Evolutionary conservation across 2,888 invertebrate genomes (phyloP), one percentile per base, ranked within the genome.

Genomic region (Rapana venosa): DNA sequence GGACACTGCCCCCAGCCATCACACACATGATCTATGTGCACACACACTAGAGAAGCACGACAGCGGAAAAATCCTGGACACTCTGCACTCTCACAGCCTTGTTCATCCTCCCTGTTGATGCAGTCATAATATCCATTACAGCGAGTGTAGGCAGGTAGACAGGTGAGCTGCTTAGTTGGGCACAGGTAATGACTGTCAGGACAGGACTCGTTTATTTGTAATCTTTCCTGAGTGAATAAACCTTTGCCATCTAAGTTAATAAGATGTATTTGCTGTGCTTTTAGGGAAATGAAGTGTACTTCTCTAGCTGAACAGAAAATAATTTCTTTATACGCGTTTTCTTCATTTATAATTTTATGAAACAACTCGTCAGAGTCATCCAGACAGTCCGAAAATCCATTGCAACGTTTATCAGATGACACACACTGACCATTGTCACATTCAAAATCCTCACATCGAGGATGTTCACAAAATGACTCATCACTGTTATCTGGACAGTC

Each of bases 401-500:
- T 79, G 26, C 90, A 90, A 22, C n/a, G 32, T 17, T 74, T 36
- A 4, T 20, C 26, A n/a, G n/a, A 5, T 17, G 15, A 11, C 15
- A 47, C 36, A 22, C 74, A 47, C n/a, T 70, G 74, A n/a, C 74
- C 87, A 66, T 36, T 36, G 30, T 4, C 26, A 26, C 87, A 91
- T 8, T n/a, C 4, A 61, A 90, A 87, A 30, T 87, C 90, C n/a
- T 15, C 47, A 47, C 88, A 88, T 8, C 17, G n/a, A 22, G 30
- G 26, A 26, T 81, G 88, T 30, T 26, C 95, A 93, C 95, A 95
- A 26, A 93, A 92, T 0, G 66, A 88, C 90, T 95, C 95, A 90
- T 95, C 95, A 30, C 92, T 92, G 22, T 91, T 92, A 89, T 94
- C 93, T 0, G 91, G 61, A 88, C 95, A 95, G 90, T 95, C 93